Evolutionary conservation across 2,888 invertebrate species (phyloP), one percentile per base, ranked within the genome.

Genomic region (Myathropa florea): DNA sequence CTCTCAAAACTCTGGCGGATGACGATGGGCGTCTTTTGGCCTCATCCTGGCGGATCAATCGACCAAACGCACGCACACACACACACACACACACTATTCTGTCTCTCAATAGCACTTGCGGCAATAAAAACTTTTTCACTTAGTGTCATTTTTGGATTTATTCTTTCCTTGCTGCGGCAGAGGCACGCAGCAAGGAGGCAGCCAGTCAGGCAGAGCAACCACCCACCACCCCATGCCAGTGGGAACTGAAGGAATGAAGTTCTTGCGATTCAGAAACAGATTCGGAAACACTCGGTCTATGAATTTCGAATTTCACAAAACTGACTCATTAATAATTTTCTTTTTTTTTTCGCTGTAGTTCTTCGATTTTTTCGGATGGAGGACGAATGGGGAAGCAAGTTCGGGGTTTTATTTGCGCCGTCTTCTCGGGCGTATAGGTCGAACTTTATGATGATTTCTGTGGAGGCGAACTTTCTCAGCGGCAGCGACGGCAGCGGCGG

Each of bases 121-220:
- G 82, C 82, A 75, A 64, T 78, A 79, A 70, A 85, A 85, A 85
- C 82, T 85, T 85, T 82, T 82, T 82, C 77, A 85, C 82, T 85
- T 78, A 85, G 82, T 85, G 85, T 82, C 85, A 85, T 82, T 82
- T 75, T 64, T 63, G 33, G 68, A 68, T 82, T 81, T 77, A 53
- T 72, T 57, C 24, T 33, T 72, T 67, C 24, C 23, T 39, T 18
- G 60, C 24, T 26, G 18, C 33, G 14, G 24, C 2, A 21, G 57
- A 0, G 23, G 39, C n/a, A n/a, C 14, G n/a, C n/a, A n/a, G n/a
- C n/a, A n/a, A n/a, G n/a, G n/a, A 33, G 33, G 12, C 33, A 33
- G 0, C 30, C 9, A 9, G 9, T 3, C 33, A 33, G 33, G 12
- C 33, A n/a, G n/a, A n/a, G n/a, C n/a, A 33, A 33, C 33, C 33